Base-by-base conservation (phyloP, 2,888 invertebrate species). In the Apamea anceps region DNA sequence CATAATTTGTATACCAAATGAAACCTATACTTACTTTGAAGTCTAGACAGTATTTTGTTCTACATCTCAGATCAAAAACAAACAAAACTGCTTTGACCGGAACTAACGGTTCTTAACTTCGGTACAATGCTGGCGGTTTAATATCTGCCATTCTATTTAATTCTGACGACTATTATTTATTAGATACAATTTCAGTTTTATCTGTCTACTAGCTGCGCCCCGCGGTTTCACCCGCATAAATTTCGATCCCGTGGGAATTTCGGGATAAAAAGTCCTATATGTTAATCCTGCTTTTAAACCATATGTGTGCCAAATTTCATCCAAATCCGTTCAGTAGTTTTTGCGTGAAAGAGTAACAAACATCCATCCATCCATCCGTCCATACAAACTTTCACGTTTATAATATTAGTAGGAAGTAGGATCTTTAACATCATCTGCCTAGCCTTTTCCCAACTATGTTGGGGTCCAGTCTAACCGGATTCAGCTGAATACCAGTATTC, bases 51-150 rank as follows among this genome's bases (percentile, higher is more conserved):
- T n/a, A 57, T 21, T 51, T 25, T 62, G 79, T 45, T 28, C 85
- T 62, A 81, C 79, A 78, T 72, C 42, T 51, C 5, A 45, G 66
- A 45, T 28, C 12, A 78, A 76, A 57, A 84, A 84, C 60, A 72
- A 84, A 81, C 54, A 84, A 84, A 79, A 84, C 32, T 8, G 32
- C 75, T 42, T n/a, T 54, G 54, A 28, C 60, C 42, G 8, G 32
- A 28, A 18, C 12, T 81, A 81, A 81, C 80, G 80, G 80, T 70
- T 48, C 13, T 6, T 63, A 25, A 37, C 37, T 37, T 57, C n/a
- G 21, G 25, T 45, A 57, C 28, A 51, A 67, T 73, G 65, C 3
- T 45, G 25, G 32, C n/a, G 28, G 42, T 62, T 42, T 57, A 51
- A 28, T 77, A 37, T 60, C 37, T 51, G 32, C 51, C 71, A n/a